phyloP scores from a whole-genome alignment of 2,113 vertebrate species.

The Pluvianellus socialis region DNA sequence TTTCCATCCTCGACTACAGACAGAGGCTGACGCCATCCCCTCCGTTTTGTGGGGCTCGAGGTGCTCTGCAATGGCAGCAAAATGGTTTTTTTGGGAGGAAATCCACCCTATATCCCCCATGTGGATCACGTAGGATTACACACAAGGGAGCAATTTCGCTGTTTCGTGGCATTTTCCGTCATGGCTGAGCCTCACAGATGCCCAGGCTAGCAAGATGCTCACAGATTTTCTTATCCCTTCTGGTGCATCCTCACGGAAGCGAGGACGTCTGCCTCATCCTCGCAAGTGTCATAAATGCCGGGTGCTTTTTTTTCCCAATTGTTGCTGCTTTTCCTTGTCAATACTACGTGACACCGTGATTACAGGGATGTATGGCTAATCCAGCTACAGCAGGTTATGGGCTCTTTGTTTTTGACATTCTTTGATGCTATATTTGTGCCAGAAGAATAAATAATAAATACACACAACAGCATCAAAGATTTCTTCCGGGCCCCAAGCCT shows the following conservation, averaged over 20 bases:
- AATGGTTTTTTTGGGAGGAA: not conserved
- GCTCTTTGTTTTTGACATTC: not conserved
- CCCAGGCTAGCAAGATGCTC: not conserved
- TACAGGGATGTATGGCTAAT: not conserved
- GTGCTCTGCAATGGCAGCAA: not conserved
- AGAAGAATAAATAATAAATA: constrained; percentile 59
- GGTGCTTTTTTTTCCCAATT: not conserved
- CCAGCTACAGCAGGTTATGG: not conserved
- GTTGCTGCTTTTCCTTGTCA: not conserved
- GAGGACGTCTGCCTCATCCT: not conserved
- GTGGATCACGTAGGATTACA: not conserved
- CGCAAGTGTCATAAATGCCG: not conserved
- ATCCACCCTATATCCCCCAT: not conserved
- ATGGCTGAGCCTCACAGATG: not conserved
- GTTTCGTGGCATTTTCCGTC: not conserved
- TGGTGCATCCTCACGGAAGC: not conserved
- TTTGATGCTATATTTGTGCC: constrained; percentile 42
- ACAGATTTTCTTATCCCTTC: not conserved
- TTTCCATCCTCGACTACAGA: not conserved
- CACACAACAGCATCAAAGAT: constrained; percentile 1
- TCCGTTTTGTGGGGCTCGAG: not conserved
- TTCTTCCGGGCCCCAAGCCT: not conserved
- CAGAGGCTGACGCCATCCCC: not conserved
- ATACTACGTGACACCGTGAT: not conserved
- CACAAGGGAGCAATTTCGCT: not conserved